Percentiles rank a stretch among this genome's conserved stretches.
Evolutionary conservation across 2,888 invertebrate genomes (phyloP).

Genomic region (Plagodis dolabraria): DNA sequence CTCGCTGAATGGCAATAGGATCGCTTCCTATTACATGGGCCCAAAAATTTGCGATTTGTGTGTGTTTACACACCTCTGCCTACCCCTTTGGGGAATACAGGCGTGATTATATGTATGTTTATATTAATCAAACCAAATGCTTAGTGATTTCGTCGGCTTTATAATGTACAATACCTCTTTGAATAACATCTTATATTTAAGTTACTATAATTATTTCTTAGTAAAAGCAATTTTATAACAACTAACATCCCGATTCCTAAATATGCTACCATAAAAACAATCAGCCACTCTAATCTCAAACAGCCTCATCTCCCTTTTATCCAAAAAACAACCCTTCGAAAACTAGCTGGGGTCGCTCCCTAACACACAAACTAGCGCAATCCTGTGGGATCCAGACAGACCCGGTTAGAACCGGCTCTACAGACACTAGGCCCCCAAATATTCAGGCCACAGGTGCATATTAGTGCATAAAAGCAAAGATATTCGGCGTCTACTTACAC

Average conservation of each 20-base stretch:
- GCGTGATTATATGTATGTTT: no score
- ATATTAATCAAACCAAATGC: no score
- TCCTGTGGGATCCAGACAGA: constrained; percentile 36
- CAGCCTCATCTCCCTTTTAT: constrained; percentile 14
- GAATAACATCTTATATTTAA: no score
- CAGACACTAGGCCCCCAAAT: constrained; percentile 60
- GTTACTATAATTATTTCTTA: no score
- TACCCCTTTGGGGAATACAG: no score
- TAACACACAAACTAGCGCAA: constrained; percentile 27
- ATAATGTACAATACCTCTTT: no score
- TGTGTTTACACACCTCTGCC: no score
- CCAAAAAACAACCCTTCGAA: constrained; percentile 24
- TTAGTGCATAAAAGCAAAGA: constrained; percentile 49
- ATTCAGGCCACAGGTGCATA: constrained; percentile 60
- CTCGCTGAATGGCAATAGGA: no score
- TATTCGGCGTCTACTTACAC: constrained; percentile 45
- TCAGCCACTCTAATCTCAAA: constrained; percentile 14
- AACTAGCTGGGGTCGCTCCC: constrained; percentile 23
- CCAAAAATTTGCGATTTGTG: no score
- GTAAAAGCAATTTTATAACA: background rate
- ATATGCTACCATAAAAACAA: constrained; percentile 10
- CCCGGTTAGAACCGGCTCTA: constrained; percentile 35
- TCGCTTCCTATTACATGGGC: no score
- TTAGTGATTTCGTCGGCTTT: no score
- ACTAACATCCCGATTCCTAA: constrained; percentile 5